Evolutionary conservation across 1,140 invertebrate species (phyloP).

Genomic region (Scaptodrosophila lebanonensis): DNA sequence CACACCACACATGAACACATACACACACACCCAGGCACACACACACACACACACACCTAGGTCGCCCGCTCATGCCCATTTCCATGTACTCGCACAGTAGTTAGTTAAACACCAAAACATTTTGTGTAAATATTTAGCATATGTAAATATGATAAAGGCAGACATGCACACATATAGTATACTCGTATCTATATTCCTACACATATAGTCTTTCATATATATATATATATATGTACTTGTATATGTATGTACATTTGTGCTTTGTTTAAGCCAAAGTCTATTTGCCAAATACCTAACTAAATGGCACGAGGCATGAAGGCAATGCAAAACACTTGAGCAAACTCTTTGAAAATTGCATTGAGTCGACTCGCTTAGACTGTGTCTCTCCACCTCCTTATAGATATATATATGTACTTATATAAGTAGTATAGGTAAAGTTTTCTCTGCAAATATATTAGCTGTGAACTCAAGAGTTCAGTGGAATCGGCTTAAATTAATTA

Average conservation of each 20-base stretch:
- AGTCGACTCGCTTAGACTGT: conserved; percentile 19
- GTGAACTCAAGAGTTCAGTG: too few species aligned
- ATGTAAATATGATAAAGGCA: conserved; percentile 44
- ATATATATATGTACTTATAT: too few species aligned
- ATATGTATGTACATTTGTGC: too few species aligned
- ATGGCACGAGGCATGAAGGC: conserved; percentile 10
- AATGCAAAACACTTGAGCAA: conserved; percentile 34
- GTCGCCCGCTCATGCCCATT: too few species aligned
- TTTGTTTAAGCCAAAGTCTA: background rate
- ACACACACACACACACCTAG: background rate
- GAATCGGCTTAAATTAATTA: too few species aligned
- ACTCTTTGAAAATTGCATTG: conserved; percentile 16
- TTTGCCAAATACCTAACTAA: conserved; percentile 8
- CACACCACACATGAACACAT: conserved; percentile 8
- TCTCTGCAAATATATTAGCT: too few species aligned
- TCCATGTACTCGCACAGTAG: conserved; percentile 46
- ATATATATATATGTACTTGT: too few species aligned
- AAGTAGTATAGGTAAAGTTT: too few species aligned
- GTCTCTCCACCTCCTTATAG: too few species aligned
- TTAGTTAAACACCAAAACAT: conserved; percentile 47
- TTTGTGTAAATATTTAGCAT: conserved; percentile 51
- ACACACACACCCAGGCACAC: conserved; percentile 5
- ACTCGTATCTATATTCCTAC: too few species aligned
- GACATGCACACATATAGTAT: too few species aligned
- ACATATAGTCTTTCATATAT: too few species aligned